phyloP scores from a whole-genome alignment of 1,140 invertebrate genomes.

The Copidosoma floridanum region DNA sequence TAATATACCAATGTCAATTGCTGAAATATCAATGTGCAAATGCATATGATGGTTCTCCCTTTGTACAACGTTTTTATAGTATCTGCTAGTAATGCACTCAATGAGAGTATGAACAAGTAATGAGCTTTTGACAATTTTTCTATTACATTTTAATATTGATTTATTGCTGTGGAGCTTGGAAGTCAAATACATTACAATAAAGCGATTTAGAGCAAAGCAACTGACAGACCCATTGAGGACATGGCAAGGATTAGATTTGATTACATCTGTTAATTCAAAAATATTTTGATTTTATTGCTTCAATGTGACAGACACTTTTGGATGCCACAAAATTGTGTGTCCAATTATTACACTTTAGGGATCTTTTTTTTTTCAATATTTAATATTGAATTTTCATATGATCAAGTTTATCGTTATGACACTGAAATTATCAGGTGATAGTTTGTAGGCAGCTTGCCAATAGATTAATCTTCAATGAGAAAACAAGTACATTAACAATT shows the following conservation, averaged over 20 bases:
- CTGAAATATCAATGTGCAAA: no score
- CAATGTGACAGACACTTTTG: not conserved
- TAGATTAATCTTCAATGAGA: no score
- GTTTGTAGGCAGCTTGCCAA: no score
- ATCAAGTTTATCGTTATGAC: no score
- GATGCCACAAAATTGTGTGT: not conserved
- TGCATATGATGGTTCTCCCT: no score
- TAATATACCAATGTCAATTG: no score
- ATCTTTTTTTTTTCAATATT: no score
- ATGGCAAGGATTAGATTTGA: constrained; percentile 6
- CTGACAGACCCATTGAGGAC: constrained; percentile 10
- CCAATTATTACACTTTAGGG: no score
- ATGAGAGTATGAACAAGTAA: not conserved
- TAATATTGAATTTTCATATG: no score
- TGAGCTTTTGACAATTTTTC: not conserved
- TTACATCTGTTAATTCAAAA: constrained; percentile 12
- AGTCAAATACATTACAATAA: constrained; percentile 3
- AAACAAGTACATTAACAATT: no score
- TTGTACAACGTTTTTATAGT: no score
- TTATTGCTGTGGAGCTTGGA: not conserved
- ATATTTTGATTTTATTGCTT: constrained; percentile 4
- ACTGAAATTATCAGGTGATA: no score
- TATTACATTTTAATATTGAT: not conserved
- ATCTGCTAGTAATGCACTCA: not conserved
- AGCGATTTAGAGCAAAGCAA: constrained; percentile 14